Percentiles rank a stretch among this genome's conserved stretches.
Conservation (phyloP, 2,797 vertebrate genomes). For the Acrocephalus scirpaceus region DNA sequence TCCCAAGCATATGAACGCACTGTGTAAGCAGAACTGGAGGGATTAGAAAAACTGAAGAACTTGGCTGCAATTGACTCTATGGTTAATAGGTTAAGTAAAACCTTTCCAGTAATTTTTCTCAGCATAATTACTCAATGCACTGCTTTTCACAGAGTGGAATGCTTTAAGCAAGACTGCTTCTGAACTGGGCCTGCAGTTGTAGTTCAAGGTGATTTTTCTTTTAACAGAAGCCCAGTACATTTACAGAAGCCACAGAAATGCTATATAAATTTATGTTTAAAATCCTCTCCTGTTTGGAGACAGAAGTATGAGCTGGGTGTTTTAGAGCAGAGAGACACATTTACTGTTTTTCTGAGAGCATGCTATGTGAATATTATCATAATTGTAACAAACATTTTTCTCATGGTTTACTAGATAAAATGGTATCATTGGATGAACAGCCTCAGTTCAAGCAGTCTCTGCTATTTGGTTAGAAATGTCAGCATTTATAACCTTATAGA, state of each 20-base stretch:
- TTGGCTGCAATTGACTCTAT: constrained; percentile 37
- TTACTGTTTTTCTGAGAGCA: background rate
- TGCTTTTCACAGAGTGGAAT: constrained; percentile 11
- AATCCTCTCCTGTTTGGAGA: background rate
- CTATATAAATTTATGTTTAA: background rate
- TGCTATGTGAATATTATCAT: background rate
- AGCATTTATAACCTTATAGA: background rate
- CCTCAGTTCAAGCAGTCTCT: background rate
- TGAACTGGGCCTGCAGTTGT: background rate
- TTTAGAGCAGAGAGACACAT: background rate
- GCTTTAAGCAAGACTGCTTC: constrained; percentile 9
- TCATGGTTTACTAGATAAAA: background rate
- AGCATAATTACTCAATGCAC: constrained; percentile 2
- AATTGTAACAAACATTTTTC: background rate
- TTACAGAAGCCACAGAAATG: background rate
- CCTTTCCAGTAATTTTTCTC: constrained; percentile 50
- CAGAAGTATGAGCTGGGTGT: background rate
- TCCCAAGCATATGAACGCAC: constrained; percentile 22
- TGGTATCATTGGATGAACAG: background rate
- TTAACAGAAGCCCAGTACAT: background rate
- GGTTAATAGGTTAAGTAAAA: constrained; percentile 59
- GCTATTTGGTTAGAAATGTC: background rate
- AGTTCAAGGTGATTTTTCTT: constrained; percentile 23
- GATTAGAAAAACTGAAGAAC: constrained; percentile 55
- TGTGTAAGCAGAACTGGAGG: constrained; percentile 20